Percentiles rank a stretch among this genome's conserved stretches.
phyloP scores from a whole-genome alignment of 2,797 vertebrate species.

The Anisognathus igniventris region DNA sequence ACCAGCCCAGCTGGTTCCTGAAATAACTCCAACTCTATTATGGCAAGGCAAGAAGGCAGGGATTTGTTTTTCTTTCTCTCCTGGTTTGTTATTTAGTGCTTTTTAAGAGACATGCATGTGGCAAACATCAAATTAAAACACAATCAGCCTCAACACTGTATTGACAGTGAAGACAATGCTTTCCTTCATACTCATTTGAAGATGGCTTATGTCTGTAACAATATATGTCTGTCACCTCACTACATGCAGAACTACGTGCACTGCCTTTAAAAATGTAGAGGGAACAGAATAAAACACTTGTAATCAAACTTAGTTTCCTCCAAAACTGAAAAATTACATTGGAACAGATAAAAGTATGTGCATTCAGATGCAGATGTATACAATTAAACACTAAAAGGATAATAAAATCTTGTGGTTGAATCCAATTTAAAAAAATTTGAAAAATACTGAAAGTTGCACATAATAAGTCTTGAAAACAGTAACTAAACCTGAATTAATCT shows the following conservation, averaged over 20 bases:
- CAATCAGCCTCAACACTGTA: not conserved
- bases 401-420: not conserved
- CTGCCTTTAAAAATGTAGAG: not conserved
- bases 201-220: not conserved
- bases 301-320: not conserved
- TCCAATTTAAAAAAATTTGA: not conserved
- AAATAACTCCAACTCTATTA: conserved; percentile 47
- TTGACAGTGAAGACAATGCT: not conserved
- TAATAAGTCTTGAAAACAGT: not conserved
- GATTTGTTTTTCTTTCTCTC: conserved; percentile 54
- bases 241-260: fast-evolving
- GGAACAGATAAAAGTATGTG: not conserved
- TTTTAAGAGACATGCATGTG: conserved; percentile 17
- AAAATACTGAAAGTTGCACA: not conserved
- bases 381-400: not conserved
- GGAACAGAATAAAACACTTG: not conserved
- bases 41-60: conserved; percentile 16
- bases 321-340: not conserved
- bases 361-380: not conserved
- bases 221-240: not conserved
- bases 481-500: not conserved
- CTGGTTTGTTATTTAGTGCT: conserved; percentile 18
- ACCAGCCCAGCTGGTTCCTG: conserved; percentile 13
- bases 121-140: conserved; percentile 52
- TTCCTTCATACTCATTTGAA: not conserved